Base-by-base conservation (phyloP, 2,797 vertebrate genomes). In the Smutsia temminckii region DNA sequence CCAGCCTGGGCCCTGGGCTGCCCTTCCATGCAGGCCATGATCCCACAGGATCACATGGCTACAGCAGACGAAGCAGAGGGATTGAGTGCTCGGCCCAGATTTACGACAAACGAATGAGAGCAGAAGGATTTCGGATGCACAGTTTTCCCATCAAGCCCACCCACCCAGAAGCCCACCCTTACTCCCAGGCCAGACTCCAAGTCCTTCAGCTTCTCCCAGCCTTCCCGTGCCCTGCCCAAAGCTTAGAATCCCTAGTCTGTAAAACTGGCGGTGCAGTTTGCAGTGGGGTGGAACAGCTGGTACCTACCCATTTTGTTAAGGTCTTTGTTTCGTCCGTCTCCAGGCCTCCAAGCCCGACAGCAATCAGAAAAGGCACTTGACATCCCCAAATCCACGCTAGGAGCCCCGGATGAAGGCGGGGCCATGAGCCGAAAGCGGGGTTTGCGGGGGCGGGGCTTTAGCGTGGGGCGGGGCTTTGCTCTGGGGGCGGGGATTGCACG, bases 281-380 rank as follows among this genome's bases (percentile, higher is more conserved):
- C 61, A 27, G 13, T 23, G 3, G 29, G 29, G 34, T 51, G 5
- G 32, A 21, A 49, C 21, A 46, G 13, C 14, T 11, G 20, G 20
- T 32, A 21, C 72, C 20, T n/a, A 53, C 12, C 49, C 16, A n/a
- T 25, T 5, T 71, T 37, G 29, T 0, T 59, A 27, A 34, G 9
- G 20, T 69, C 89, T 83, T 59, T 20, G 4, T 69, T 14, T 46
- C 40, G 49, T 16, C 63, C 42, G 40, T 8, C 3, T 3, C 13
- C 10, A 37, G 18, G 40, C 2, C 6, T 42, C 37, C 40, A 51
- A 78, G 83, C 3, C 18, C 1, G 20, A n/a, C 0, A 27, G 42
- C 32, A 42, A 34, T 8, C 83, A 40, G 13, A 8, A 1, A 13
- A 13, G 46, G 46, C 1, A 7, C 1, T 11, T 0, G 1, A 0